Percentiles rank a stretch among this genome's conserved stretches.
phyloP scores from a whole-genome alignment of 2,113 vertebrate genomes.

The Edolisoma coerulescens region DNA sequence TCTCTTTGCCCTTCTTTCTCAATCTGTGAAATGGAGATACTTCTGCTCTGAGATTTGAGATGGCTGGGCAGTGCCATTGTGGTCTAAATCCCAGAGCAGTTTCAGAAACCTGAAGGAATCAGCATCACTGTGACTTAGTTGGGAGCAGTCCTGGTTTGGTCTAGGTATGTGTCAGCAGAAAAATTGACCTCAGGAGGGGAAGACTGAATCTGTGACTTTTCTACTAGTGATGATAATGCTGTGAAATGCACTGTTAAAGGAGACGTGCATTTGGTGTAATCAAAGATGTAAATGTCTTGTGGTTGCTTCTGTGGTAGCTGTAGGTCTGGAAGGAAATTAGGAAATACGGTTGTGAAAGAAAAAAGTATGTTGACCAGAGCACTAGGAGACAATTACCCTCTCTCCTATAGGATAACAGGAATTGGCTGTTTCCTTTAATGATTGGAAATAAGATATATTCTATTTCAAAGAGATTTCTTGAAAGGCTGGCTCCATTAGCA shows the following conservation, averaged over 20 bases:
- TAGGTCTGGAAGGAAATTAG: conserved; percentile 28
- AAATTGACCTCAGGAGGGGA: neutral
- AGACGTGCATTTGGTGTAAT: neutral
- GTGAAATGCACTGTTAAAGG: neutral
- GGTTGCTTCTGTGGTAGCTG: neutral
- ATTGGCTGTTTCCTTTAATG: neutral
- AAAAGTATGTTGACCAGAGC: neutral
- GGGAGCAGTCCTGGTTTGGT: neutral
- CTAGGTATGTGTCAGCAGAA: conserved; percentile 19
- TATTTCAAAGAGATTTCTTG: neutral
- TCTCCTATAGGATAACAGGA: neutral
- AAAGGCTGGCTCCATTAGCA: neutral
- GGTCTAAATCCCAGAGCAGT: neutral
- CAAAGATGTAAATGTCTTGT: neutral
- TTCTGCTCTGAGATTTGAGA: neutral
- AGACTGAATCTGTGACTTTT: conserved; percentile 8
- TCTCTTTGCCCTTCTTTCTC: conserved; percentile 37
- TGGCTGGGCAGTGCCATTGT: neutral
- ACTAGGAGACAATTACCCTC: neutral
- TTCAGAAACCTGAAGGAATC: neutral
- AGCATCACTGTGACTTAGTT: conserved; percentile 14
- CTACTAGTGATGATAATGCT: neutral
- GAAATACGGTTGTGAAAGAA: conserved; percentile 23
- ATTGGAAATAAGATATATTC: neutral
- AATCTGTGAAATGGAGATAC: neutral